Evolutionary conservation across 2,113 vertebrate species (phyloP).

Genomic region (Alexandromys fortis): DNA sequence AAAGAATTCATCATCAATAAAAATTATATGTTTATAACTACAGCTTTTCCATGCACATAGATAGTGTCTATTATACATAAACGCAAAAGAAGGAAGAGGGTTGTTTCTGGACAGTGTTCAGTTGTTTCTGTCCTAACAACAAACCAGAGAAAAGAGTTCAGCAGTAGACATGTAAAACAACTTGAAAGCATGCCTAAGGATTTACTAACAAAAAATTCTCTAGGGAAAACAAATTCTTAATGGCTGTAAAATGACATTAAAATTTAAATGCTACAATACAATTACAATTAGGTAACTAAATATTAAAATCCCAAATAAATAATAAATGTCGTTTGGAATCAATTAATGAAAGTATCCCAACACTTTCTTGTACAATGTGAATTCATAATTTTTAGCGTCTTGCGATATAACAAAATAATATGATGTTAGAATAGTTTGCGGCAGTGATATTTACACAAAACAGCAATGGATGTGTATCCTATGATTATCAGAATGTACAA

Average conservation of each 20-base stretch:
- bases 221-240: background rate
- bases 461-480: background rate
- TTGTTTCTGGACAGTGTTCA: background rate
- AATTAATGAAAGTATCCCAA: background rate
- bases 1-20: background rate
- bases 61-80: background rate
- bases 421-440: background rate
- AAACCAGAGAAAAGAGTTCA: background rate
- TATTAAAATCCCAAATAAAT: slow-evolving; percentile 24
- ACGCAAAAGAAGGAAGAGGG: background rate
- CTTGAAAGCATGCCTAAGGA: background rate
- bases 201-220: background rate
- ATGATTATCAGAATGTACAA: background rate
- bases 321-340: background rate
- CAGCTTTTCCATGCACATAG: background rate
- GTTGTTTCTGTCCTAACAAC: background rate
- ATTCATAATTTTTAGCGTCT: background rate
- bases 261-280: slow-evolving; percentile 41
- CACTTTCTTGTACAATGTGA: background rate
- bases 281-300: slow-evolving; percentile 13
- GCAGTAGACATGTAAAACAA: background rate
- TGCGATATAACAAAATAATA: background rate
- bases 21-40: background rate
- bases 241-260: background rate
- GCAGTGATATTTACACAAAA: background rate